Evolutionary conservation across 1,140 invertebrate species (phyloP), one percentile per base, ranked within the genome.

Genomic region (Frieseomelitta varia): DNA sequence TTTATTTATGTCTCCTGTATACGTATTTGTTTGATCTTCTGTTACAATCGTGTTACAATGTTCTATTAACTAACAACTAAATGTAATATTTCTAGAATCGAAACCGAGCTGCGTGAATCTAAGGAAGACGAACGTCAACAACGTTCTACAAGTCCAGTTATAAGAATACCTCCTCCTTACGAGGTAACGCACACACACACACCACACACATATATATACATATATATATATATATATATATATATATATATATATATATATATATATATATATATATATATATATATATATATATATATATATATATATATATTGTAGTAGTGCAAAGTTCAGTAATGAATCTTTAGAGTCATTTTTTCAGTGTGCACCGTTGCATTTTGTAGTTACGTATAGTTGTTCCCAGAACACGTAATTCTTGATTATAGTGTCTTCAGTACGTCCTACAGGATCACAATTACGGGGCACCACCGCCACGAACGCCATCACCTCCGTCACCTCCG

Each of bases 401-500:
- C 90, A 90, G 94, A 87, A 91, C 91, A 85, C 88, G 87, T 51
- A 91, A 93, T 69, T 88, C 95, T 79, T 89, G 90, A 81, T 94
- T 94, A n/a, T 90, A 95, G 93, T 95, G 95, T 91, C 90, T 96
- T 65, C 96, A 97, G 92, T 96, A 96, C 83, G 96, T 97, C n/a
- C 95, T 97, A 67, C 96, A 97, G 95, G 97, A 98, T 95, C 97
- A 98, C 88, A 98, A 97, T 84, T 98, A 98, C 93, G 97, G 96
- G 79, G 96, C 96, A 17, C 96, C 96, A 77, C 96, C 96, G n/a
- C 97, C 96, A 15, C 95, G 95, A 15, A 96, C 96, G 68, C 95
- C 96, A 71, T 94, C 95, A 72, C 92, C 96, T 73, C 93, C 95
- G 63, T 94, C 96, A 69, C 93, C 96, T 79, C 92, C 96, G 55